These are phyloP conservation scores for Pelecanoides urinatrix DNA, from an alignment of 2,113 vertebrate genomes.

Conservation along the genomic window DNA sequence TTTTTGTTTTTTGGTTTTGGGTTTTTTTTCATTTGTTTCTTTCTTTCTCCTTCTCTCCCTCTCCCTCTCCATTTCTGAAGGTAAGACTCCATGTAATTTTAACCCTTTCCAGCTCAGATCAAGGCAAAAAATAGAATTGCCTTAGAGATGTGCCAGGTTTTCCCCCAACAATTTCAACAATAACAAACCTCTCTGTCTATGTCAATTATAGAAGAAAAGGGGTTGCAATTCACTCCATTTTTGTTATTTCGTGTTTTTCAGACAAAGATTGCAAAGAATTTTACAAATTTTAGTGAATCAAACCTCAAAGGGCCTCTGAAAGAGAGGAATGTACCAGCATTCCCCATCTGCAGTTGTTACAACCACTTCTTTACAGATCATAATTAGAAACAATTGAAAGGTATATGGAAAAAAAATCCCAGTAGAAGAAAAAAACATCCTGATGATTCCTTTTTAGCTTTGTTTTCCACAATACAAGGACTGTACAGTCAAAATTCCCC, in stretches of 20 bases:
- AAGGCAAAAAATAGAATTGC: not conserved
- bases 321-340: not conserved
- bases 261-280: not conserved
- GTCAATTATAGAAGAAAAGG: not conserved
- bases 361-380: not conserved
- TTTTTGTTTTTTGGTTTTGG: no score
- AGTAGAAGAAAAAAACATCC: not conserved
- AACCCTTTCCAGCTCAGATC: not conserved
- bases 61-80: not conserved
- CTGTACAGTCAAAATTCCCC: not conserved
- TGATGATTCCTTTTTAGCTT: not conserved
- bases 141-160: not conserved
- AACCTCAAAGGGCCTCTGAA: not conserved
- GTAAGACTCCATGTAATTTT: conserved; percentile 4
- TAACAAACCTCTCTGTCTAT: not conserved
- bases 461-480: not conserved
- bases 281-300: not conserved
- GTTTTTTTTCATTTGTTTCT: not conserved
- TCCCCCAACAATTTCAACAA: not conserved
- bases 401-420: not conserved
- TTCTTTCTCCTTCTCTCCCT: not conserved
- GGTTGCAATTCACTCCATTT: not conserved
- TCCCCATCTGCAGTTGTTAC: not conserved
- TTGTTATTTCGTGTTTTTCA: not conserved
- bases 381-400: not conserved